phyloP scores from a whole-genome alignment of 2,797 vertebrate species.

The Antennarius maculatus region DNA sequence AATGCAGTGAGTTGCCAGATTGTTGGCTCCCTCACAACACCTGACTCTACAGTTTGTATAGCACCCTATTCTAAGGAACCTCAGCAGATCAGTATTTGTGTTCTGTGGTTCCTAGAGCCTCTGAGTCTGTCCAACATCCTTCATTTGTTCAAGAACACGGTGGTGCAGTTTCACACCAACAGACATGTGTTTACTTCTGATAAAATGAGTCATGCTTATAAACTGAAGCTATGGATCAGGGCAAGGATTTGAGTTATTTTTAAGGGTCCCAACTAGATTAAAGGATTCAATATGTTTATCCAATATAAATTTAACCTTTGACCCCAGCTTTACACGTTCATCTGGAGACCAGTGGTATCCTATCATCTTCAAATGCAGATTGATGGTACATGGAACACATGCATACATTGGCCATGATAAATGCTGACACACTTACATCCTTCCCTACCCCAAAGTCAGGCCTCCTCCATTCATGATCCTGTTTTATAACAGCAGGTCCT shows the following conservation, averaged over 20 bases:
- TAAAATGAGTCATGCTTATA: neutral
- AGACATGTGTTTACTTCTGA: too few species aligned
- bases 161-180: neutral
- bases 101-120: neutral
- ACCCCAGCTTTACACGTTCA: neutral
- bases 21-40: neutral
- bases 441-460: neutral
- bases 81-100: neutral
- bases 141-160: neutral
- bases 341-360: neutral
- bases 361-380: neutral
- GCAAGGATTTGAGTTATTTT: neutral
- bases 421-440: neutral
- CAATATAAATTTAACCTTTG: neutral
- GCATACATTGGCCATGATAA: neutral
- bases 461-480: conserved; percentile 21
- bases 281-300: neutral
- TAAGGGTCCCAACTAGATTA: neutral
- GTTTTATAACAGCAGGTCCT: conserved; percentile 54
- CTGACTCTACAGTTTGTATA: neutral
- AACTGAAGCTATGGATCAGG: neutral
- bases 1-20: too few species aligned
- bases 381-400: neutral
- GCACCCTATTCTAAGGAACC: neutral
- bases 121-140: neutral